Percentiles rank a stretch among this genome's conserved stretches.
phyloP scores from a whole-genome alignment of 2,797 vertebrate genomes.

The Gallinago solitaria region DNA sequence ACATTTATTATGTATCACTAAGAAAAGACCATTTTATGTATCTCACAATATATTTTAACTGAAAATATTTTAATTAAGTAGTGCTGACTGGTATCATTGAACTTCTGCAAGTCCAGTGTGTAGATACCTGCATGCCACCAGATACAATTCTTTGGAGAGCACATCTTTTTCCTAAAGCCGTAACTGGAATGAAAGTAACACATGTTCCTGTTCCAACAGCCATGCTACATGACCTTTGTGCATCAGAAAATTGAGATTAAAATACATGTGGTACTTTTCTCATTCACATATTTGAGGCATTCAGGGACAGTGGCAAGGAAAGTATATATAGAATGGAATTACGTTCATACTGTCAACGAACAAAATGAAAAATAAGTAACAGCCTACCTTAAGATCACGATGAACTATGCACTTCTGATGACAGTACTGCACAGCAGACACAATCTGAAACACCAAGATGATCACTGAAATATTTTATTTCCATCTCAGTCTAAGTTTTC shows the following conservation, averaged over 20 bases:
- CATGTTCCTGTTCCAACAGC: neutral
- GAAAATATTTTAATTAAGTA: neutral
- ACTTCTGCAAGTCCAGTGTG: neutral
- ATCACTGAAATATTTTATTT: constrained; percentile 13
- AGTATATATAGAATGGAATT: neutral
- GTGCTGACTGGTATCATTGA: neutral
- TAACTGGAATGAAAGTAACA: constrained; percentile 5
- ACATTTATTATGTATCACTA: neutral
- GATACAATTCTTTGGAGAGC: neutral
- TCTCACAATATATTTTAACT: neutral
- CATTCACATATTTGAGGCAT: neutral
- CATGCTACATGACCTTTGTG: neutral
- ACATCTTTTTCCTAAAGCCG: neutral
- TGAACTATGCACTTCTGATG: constrained; percentile 97
- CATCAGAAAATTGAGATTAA: neutral
- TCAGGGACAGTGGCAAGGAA: neutral
- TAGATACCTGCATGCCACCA: neutral
- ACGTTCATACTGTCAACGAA: neutral
- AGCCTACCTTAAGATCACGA: constrained; percentile 91
- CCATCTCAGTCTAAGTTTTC: neutral
- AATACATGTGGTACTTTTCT: neutral
- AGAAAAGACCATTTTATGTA: neutral
- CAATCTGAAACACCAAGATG: constrained; percentile 85
- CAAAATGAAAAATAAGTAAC: neutral
- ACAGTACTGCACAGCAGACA: constrained; percentile 96